phyloP scores from a whole-genome alignment of 2,888 invertebrate species.

The Netelia virgata region DNA sequence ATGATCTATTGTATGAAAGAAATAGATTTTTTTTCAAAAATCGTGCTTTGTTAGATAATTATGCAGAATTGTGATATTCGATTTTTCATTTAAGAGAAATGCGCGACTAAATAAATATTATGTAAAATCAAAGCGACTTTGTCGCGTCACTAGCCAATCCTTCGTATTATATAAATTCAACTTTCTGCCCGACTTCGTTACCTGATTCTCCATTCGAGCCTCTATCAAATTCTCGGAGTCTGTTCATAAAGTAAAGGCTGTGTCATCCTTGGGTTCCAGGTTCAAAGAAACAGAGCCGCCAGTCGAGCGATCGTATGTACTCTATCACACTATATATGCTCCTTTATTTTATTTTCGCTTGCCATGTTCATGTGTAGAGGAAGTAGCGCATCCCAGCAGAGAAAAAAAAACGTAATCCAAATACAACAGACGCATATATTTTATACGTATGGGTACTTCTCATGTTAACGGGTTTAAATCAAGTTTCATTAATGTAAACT shows the following conservation, averaged over 20 bases:
- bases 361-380: slow-evolving; percentile 51
- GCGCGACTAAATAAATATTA: too few relatives aligned
- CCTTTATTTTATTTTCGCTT: slow-evolving; percentile 72
- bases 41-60: too few relatives aligned
- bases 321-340: slow-evolving; percentile 84
- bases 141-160: too few relatives aligned
- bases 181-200: slow-evolving; percentile 9
- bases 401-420: slow-evolving; percentile 28
- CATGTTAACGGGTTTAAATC: too few relatives aligned
- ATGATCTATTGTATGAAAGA: too few relatives aligned
- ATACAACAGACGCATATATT: not conserved
- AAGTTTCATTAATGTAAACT: too few relatives aligned
- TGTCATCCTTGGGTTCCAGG: slow-evolving; percentile 88
- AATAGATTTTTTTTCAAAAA: too few relatives aligned
- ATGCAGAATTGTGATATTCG: too few relatives aligned
- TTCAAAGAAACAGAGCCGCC: slow-evolving; percentile 94
- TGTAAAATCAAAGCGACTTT: too few relatives aligned
- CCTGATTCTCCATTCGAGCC: slow-evolving; percentile 23
- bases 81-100: too few relatives aligned
- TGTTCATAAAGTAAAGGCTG: slow-evolving; percentile 68
- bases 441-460: not conserved
- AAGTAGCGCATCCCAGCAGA: slow-evolving; percentile 59
- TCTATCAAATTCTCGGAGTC: slow-evolving; percentile 34
- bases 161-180: too few relatives aligned
- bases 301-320: slow-evolving; percentile 94